Conservation (phyloP, 2,888 invertebrate species). For the Herminia tarsipennalis region DNA sequence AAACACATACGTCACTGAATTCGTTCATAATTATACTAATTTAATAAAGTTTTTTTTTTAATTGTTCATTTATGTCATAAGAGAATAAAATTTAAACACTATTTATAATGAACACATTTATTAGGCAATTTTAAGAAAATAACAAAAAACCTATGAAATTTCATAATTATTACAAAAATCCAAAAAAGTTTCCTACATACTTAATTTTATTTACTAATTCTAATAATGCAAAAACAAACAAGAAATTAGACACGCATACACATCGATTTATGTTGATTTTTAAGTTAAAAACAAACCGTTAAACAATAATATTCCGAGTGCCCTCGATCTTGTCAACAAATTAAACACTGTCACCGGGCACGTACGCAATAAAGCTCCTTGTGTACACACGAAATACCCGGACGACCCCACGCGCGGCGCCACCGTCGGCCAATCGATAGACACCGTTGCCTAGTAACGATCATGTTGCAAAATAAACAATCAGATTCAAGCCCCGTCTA, state of each 20-base stretch:
- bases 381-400: conserved; percentile 28
- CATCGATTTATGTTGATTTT: conserved; percentile 22
- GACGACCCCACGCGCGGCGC: conserved; percentile 64
- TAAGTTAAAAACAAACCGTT: conserved; percentile 37
- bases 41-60: no score
- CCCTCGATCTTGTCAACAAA: conserved; percentile 46
- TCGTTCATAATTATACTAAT: conserved; percentile 16
- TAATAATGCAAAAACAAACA: no score
- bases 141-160: no score
- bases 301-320: conserved; percentile 29
- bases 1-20: conserved; percentile 45
- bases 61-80: not conserved
- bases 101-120: no score
- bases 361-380: conserved; percentile 47
- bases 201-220: no score
- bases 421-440: conserved; percentile 79
- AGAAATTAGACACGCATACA: conserved; percentile 6
- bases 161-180: no score
- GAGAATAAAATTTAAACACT: not conserved
- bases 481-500: conserved; percentile 72
- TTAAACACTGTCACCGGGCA: conserved; percentile 41
- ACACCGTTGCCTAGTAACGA: conserved; percentile 78
- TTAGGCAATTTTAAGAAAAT: no score
- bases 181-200: no score
- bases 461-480: conserved; percentile 86